A percentile compares a stretch with the other conserved stretches of the same genome.
Conservation (phyloP, 2,797 vertebrate species). For the Coilia nasus region DNA sequence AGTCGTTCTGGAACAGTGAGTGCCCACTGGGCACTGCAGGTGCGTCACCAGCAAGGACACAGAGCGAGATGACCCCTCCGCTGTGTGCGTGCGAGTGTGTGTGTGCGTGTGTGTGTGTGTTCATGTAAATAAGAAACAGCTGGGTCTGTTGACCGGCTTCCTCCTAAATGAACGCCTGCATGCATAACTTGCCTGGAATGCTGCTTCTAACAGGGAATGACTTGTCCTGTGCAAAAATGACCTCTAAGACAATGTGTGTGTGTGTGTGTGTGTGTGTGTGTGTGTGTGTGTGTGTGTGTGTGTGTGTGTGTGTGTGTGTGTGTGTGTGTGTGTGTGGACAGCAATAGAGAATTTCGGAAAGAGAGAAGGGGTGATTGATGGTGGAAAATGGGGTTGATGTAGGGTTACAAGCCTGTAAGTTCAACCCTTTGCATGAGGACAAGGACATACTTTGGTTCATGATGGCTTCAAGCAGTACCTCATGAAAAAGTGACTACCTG, state of each 20-base stretch:
- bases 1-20: neutral
- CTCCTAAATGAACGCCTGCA: neutral
- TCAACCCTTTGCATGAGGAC: neutral
- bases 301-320: neutral
- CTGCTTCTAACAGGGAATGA: neutral
- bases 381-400: constrained; percentile 12
- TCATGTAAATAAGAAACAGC: constrained; percentile 1
- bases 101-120: constrained; percentile 8
- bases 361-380: neutral
- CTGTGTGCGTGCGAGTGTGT: neutral
- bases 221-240: neutral
- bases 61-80: neutral
- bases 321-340: no score
- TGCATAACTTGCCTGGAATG: neutral
- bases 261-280: neutral
- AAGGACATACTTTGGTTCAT: neutral
- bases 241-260: neutral
- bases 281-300: constrained; percentile 28
- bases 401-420: neutral
- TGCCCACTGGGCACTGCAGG: neutral
- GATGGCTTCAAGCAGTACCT: neutral
- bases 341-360: neutral
- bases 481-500: no score
- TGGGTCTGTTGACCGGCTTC: neutral
- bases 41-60: neutral